Evolutionary conservation across 2,888 invertebrate species (phyloP), one percentile per base, ranked within the genome.

Genomic region (Uropetala carovei): DNA sequence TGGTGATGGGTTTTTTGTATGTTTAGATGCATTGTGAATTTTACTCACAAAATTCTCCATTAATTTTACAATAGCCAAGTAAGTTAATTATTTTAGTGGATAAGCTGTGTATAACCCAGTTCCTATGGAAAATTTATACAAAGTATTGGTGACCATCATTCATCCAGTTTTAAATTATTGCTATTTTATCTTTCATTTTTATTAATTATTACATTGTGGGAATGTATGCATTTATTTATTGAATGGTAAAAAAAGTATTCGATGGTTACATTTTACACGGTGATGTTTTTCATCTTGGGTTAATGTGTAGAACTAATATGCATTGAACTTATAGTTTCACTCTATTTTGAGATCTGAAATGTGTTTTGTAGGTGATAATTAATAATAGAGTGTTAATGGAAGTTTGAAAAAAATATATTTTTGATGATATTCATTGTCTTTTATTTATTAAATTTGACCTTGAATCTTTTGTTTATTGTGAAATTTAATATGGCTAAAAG

Each of bases 221-320:
- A 89, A 89, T 89, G 89, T 89, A 89, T 43, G 18, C 27, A 56
- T 64, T 43, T 89, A 89, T 89, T 89, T 64, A 64, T 89, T 89
- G 64, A 43, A 30, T 60, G 43, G 18, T n/a, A n/a, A 43, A 64
- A n/a, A 64, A 43, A 60, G 13, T 16, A 60, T 16, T 13, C 43
- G 60, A 27, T 27, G 89, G 59, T 89, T 68, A 64, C 89, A 56
- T 27, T 89, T 89, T 30, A 59, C n/a, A 89, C 43, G 89, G 89
- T 89, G 89, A 89, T 89, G 60, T 83, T 56, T 83, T 83, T 83
- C 14, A 64, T 18, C 43, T 64, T 68, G 86, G 89, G 89, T 43
- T 60, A 30, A 64, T n/a, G 10, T 68, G 68, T 89, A 89, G 89
- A 43, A 89, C 27, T 43, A 68, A 89, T 89, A 64, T 60, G 64